A percentile compares a stretch with the other conserved stretches of the same genome.
Evolutionary conservation across 2,797 vertebrate genomes (phyloP).

Genomic region (Erpetoichthys calabaricus): DNA sequence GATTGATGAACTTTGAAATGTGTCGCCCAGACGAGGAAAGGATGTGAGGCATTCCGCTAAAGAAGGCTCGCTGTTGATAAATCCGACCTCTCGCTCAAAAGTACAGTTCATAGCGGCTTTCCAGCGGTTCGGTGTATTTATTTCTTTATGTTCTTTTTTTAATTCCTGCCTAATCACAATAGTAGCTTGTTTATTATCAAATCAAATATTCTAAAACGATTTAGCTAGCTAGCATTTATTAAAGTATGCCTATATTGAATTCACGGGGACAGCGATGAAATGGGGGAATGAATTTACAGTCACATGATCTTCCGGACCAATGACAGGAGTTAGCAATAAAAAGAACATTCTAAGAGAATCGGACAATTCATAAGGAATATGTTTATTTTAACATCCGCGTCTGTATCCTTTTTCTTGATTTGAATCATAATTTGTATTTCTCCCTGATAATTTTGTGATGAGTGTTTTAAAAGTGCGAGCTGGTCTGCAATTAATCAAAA

Average conservation of each 20-base stretch:
- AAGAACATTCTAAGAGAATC: slow-evolving; percentile 9
- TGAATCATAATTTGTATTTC: too few relatives aligned
- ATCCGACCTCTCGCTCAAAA: slow-evolving; percentile 19
- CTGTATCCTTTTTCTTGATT: too few relatives aligned
- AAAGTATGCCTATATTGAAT: slow-evolving; percentile 13
- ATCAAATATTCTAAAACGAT: slow-evolving; percentile 6
- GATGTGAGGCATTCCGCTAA: slow-evolving; percentile 43
- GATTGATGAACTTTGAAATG: slow-evolving; percentile 89
- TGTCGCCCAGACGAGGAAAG: slow-evolving; percentile 66
- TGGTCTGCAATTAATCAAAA: slow-evolving; percentile 2
- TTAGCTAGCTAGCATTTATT: slow-evolving; percentile 13
- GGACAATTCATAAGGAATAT: not conserved
- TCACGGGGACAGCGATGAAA: slow-evolving; percentile 11
- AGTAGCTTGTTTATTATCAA: slow-evolving; percentile 1
- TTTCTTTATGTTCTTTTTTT: too few relatives aligned
- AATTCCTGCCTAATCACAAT: slow-evolving; percentile 2
- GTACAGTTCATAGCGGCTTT: slow-evolving; percentile 10
- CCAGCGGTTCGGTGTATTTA: too few relatives aligned
- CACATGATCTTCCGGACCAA: slow-evolving; percentile 18
- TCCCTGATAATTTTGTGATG: too few relatives aligned
- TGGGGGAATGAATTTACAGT: slow-evolving; percentile 15
- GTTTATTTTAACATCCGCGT: too few relatives aligned
- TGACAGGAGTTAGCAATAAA: slow-evolving; percentile 7
- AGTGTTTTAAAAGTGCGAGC: too few relatives aligned
- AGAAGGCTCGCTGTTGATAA: slow-evolving; percentile 26